A percentile compares a stretch with the other conserved stretches of the same genome.
These are phyloP conservation scores for Chamaetylas fuelleborni DNA, from an alignment of 2,113 vertebrate species.

Conservation along the genomic window DNA sequence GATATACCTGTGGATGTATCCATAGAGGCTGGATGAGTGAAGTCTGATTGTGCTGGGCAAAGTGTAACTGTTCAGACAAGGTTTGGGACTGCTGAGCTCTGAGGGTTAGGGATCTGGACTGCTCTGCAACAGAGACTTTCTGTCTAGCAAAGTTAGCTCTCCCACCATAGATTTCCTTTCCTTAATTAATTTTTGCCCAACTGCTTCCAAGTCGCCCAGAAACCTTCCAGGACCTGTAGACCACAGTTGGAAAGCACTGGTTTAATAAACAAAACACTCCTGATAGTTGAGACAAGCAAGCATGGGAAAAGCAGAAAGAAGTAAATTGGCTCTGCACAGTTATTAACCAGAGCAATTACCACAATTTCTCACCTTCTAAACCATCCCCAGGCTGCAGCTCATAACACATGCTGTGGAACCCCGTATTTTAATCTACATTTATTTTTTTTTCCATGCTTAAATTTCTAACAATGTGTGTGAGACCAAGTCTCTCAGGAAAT, in stretches of 20 bases:
- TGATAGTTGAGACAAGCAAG: not conserved
- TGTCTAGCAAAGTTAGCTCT: not conserved
- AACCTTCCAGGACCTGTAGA: not conserved
- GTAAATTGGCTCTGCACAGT: not conserved
- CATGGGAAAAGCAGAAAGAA: not conserved
- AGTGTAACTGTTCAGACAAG: not conserved
- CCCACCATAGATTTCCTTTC: not conserved
- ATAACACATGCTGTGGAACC: rapidly evolving
- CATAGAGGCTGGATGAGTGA: not conserved
- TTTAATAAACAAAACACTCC: not conserved
- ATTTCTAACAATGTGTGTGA: not conserved
- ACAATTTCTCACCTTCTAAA: not conserved
- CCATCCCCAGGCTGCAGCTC: not conserved
- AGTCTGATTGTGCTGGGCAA: not conserved
- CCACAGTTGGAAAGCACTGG: not conserved
- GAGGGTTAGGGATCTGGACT: not conserved
- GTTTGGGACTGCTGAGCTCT: not conserved
- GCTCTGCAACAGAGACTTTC: not conserved
- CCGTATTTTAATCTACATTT: not conserved
- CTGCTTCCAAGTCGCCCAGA: not conserved
- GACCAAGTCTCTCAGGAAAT: not conserved
- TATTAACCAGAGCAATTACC: not conserved
- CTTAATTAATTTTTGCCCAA: not conserved
- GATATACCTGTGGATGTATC: not conserved
- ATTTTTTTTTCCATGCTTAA: not conserved